Evolutionary conservation across 2,888 invertebrate genomes (phyloP).

Genomic region (Ganaspis brasiliensis): DNA sequence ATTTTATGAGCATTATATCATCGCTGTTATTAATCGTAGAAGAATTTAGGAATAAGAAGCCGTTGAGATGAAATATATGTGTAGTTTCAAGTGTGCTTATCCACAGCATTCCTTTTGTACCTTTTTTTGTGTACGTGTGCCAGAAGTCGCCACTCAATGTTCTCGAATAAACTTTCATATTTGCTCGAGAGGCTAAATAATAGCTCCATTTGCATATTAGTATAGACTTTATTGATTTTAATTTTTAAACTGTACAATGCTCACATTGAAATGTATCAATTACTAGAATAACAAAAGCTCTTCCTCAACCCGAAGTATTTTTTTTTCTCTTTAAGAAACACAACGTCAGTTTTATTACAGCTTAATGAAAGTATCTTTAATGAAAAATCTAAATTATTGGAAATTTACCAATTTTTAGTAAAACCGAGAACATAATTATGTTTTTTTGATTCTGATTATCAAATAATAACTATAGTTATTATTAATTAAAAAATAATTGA

Average conservation of each 20-base stretch:
- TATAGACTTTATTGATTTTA: conserved; percentile 28
- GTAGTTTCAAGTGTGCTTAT: conserved; percentile 19
- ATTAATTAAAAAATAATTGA: no score
- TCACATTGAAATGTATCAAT: conserved; percentile 74
- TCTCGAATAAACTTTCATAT: conserved; percentile 22
- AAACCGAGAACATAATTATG: no score
- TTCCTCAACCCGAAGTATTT: conserved; percentile 8
- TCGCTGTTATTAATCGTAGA: no score
- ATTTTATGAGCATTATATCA: no score
- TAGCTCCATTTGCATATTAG: conserved; percentile 4
- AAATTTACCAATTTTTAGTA: no score
- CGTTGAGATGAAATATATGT: background rate
- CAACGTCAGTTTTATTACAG: background rate
- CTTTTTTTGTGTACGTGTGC: background rate
- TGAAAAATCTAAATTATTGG: background rate
- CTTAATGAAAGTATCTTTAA: background rate
- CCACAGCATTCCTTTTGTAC: background rate
- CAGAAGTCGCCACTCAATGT: conserved; percentile 13
- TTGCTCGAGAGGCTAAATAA: conserved; percentile 8
- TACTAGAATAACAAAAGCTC: conserved; percentile 70
- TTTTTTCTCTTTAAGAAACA: background rate
- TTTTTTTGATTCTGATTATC: no score
- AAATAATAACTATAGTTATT: no score
- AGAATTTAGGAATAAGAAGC: background rate
- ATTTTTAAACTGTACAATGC: conserved; percentile 66